A percentile compares a stretch with the other conserved stretches of the same genome.
phyloP scores from a whole-genome alignment of 2,797 vertebrate species.

The Serranus cabrilla region DNA sequence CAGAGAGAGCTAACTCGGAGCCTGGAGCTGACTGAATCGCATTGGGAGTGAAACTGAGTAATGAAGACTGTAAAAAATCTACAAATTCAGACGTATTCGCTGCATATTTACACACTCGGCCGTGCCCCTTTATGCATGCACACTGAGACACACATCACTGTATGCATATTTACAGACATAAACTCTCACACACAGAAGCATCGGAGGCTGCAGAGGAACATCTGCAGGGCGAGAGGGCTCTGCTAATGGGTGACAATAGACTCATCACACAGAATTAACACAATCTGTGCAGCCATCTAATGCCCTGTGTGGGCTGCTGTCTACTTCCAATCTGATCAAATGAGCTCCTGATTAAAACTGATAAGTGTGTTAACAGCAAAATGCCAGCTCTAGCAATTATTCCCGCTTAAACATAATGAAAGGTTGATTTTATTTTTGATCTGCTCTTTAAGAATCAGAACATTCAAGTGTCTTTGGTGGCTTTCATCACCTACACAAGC shows the following conservation, averaged over 20 bases:
- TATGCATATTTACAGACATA: slow-evolving; percentile 42
- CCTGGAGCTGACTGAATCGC: slow-evolving; percentile 44
- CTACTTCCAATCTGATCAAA: slow-evolving; percentile 41
- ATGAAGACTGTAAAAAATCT: slow-evolving; percentile 41
- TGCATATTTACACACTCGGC: slow-evolving; percentile 13
- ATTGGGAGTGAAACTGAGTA: slow-evolving; percentile 41
- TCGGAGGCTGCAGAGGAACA: slow-evolving; percentile 29
- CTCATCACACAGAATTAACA: slow-evolving; percentile 59
- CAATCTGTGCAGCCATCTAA: slow-evolving; percentile 52
- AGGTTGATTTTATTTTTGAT: neutral
- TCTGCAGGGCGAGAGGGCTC: slow-evolving; percentile 30
- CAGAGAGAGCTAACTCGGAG: slow-evolving; percentile 38
- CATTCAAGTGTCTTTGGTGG: neutral
- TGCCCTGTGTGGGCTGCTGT: slow-evolving; percentile 35
- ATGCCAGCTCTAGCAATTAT: neutral
- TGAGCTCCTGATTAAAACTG: slow-evolving; percentile 50
- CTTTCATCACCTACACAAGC: slow-evolving; percentile 1
- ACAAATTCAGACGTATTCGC: slow-evolving; percentile 1
- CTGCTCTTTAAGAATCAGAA: slow-evolving; percentile 1
- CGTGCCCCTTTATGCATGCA: slow-evolving; percentile 17
- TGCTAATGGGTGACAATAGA: slow-evolving; percentile 56
- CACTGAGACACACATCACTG: slow-evolving; percentile 16
- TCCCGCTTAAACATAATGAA: neutral
- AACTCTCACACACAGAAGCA: slow-evolving; percentile 18
- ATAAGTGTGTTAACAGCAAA: slow-evolving; percentile 30